Base-by-base conservation (phyloP, 2,113 vertebrate genomes). In the Paramisgurnus dabryanus region DNA sequence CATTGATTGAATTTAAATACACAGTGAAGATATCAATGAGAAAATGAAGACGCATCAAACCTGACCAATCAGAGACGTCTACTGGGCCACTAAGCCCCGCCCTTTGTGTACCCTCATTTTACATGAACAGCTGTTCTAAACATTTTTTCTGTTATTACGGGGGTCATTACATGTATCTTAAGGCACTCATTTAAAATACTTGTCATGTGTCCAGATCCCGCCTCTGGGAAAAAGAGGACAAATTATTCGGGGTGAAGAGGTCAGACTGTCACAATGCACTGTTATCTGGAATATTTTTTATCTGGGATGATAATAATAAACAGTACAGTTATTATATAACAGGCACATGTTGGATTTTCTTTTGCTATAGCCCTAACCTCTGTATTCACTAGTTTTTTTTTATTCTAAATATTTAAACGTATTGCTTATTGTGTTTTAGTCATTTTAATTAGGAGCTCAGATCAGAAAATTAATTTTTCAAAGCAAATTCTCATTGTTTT, bases 201-300 rank as follows among this genome's bases (percentile, higher is more conserved):
- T 34, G 72, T 88, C 89, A 90, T 90, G 88, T 80, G 81, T 83
- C 67, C 80, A 45, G 76, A 43, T 34, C 34, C 85, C 85, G 82
- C 88, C 90, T 86, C 84, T 82, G 68, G 61, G 61, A 76, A 83
- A 87, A 75, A 83, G 74, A 66, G 61, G 61, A 76, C 82, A 87
- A 75, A 83, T 71, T 79, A 83, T 65, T 60, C 63, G 12, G 69
- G 86, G 87, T 89, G 87, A 89, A 80, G 80, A 79, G 86, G 88
- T 80, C 86, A 77, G 57, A 55, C 81, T 10, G 49, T 45, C 64
- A 50, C 53, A 78, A 53, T 79, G 22, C 22, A 22, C 40, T 43
- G 53, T 61, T 76, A n/a, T 61, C 22, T 22, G 22, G 0, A 22
- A 22, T 22, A 22, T 22, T 22, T 22, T 22, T 22, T 84, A 47